Base-by-base conservation (phyloP, 2,113 vertebrate genomes). In the Crocuta crocuta region DNA sequence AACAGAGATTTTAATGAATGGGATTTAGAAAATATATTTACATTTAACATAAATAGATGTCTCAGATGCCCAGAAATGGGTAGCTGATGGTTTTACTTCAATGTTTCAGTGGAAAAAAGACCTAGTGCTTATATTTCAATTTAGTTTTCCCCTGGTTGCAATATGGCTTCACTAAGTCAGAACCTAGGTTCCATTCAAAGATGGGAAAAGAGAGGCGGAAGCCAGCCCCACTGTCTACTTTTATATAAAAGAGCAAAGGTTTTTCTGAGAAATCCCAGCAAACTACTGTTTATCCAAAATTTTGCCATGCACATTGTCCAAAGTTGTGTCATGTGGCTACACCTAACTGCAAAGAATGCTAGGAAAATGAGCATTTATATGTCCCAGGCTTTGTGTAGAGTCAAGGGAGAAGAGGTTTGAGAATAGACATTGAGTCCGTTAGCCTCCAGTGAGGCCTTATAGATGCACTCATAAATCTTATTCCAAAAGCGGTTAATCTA, bases 271-370 rank as follows among this genome's bases (percentile, higher is more conserved):
- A 93, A 65, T 82, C 2, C 21, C 31, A 50, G 58, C 35, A 84
- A 35, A 45, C 11, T 94, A 31, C 26, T 66, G 35, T 39, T 83
- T 17, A 89, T 88, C 19, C 83, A 39, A 39, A 39, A 39, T 39
- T 39, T 39, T 39, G 39, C 39, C 39, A 39, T 39, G 39, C 39
- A 39, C n/a, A 28, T 39, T 94, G 12, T 76, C 13, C 28, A 66
- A 63, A 73, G 21, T 21, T 92, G 43, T 85, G 65, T 74, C 55
- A 55, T 10, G 70, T 84, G n/a, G 13, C 74, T 33, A 90, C 24
- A 48, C 35, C 16, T n/a, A 87, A 73, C 66, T 76, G 12, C 89
- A 93, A 76, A 97, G n/a, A 70, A 86, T 83, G 28, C n/a, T 68
- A 13, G 71, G 33, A 86, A 97, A 94, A 81, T 81, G 15, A 81